phyloP scores from a whole-genome alignment of 2,888 invertebrate genomes.

The Drosophila falleni region DNA sequence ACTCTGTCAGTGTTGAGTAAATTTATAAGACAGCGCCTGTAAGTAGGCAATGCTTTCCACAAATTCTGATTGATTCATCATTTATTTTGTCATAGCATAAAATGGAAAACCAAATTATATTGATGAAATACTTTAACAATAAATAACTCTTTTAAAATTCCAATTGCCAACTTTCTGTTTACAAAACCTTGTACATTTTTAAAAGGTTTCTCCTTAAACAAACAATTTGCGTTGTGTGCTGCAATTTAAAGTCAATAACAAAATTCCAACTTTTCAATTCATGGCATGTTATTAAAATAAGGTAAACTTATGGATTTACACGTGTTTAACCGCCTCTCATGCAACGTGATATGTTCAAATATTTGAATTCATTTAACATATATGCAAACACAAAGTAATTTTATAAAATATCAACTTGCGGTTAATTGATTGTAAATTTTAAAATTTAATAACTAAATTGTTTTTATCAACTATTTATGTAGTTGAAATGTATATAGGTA shows the following conservation, averaged over 20 bases:
- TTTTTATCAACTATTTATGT: neutral
- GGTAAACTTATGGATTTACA: neutral
- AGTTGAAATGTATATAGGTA: neutral
- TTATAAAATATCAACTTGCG: slow-evolving; percentile 7
- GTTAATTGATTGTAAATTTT: slow-evolving; percentile 20
- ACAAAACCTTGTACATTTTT: slow-evolving; percentile 2
- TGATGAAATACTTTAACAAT: slow-evolving; percentile 5
- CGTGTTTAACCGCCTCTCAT: neutral
- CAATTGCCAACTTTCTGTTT: neutral
- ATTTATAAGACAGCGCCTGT: neutral
- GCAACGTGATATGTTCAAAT: neutral
- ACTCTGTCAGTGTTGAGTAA: neutral
- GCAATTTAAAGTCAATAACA: slow-evolving; percentile 29
- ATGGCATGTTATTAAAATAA: slow-evolving; percentile 39
- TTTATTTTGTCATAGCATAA: neutral
- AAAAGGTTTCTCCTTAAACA: neutral
- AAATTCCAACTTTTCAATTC: slow-evolving; percentile 16
- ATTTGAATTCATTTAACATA: slow-evolving; percentile 11
- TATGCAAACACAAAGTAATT: slow-evolving; percentile 4
- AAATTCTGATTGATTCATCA: neutral
- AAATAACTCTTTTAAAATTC: slow-evolving; percentile 1
- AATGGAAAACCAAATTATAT: slow-evolving; percentile 3
- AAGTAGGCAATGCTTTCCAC: slow-evolving; percentile 13
- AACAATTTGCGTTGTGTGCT: neutral
- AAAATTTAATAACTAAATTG: slow-evolving; percentile 1